Conservation (phyloP, 53 echinoderm and acorn worm species). For the Astropecten irregularis region DNA sequence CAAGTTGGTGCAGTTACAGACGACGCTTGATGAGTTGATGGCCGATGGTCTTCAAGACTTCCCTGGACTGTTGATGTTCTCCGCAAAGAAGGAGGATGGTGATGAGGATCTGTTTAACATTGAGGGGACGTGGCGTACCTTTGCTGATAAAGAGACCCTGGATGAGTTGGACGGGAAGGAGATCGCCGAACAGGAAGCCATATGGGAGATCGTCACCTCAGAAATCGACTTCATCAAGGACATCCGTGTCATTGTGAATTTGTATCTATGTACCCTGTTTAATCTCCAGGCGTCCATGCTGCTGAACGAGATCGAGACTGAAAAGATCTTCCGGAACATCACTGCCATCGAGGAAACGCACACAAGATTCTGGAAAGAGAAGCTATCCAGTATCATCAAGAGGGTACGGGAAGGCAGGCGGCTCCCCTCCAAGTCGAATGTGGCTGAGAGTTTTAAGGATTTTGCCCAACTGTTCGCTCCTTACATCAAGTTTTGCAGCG, state of each 20-base stretch:
- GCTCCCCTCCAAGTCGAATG: constrained; percentile 41
- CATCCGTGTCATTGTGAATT: constrained; percentile 86
- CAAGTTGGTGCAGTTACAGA: constrained; percentile 64
- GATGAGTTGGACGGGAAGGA: constrained; percentile 56
- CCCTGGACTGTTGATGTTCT: constrained; percentile 63
- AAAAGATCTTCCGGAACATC: constrained; percentile 94
- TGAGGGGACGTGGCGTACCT: constrained; percentile 69
- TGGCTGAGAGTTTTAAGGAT: constrained; percentile 71
- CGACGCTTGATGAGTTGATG: constrained; percentile 73
- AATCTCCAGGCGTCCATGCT: constrained; percentile 6
- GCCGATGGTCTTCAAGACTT: constrained; percentile 83
- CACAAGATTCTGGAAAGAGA: constrained; percentile 84
- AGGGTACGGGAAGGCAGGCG: constrained; percentile 38
- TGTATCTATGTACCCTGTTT: background rate
- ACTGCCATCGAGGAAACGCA: constrained; percentile 74
- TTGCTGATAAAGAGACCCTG: constrained; percentile 55
- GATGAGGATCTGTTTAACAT: constrained; percentile 55
- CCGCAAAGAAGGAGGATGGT: constrained; percentile 47
- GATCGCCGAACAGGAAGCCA: constrained; percentile 78
- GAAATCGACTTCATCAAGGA: constrained; percentile 78
- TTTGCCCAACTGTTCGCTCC: constrained; percentile 75
- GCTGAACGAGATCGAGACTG: constrained; percentile 74
- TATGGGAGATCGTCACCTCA: constrained; percentile 82
- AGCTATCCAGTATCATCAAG: constrained; percentile 61
- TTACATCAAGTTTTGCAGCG: constrained; percentile 82